phyloP scores from a whole-genome alignment of 2,888 invertebrate genomes.

The Cremastobaeus sp. region DNA sequence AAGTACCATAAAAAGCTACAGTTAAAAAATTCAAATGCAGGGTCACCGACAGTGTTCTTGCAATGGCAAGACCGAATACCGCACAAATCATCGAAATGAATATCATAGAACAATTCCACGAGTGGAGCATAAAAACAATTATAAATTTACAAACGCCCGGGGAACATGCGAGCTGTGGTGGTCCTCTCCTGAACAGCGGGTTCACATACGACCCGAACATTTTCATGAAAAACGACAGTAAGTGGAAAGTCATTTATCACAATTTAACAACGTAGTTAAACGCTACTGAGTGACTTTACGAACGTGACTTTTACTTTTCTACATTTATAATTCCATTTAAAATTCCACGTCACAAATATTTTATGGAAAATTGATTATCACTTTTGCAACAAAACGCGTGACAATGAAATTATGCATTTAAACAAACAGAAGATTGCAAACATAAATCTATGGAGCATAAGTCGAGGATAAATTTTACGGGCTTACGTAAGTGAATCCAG shows the following conservation, averaged over 20 bases:
- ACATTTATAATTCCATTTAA: too few species aligned
- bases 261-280: too few species aligned
- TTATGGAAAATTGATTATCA: too few species aligned
- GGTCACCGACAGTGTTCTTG: conserved; percentile 92
- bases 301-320: too few species aligned
- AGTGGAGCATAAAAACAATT: conserved; percentile 88
- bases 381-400: too few species aligned
- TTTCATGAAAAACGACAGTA: conserved; percentile 87
- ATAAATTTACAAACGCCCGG: conserved; percentile 91
- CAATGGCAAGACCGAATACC: conserved; percentile 92
- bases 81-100: conserved; percentile 86
- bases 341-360: too few species aligned
- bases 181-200: conserved; percentile 85
- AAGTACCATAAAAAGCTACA: not conserved
- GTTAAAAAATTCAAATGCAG: conserved; percentile 78
- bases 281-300: too few species aligned
- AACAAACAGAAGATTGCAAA: too few species aligned
- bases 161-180: conserved; percentile 93
- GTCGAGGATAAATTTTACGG: too few species aligned
- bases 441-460: too few species aligned
- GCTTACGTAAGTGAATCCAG: too few species aligned
- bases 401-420: not conserved
- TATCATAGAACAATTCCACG: conserved; percentile 88
- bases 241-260: conserved; percentile 7
- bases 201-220: conserved; percentile 91